Percentiles rank a stretch among this genome's conserved stretches.
phyloP scores from a whole-genome alignment of 2,113 vertebrate species.

The Hipposideros armiger region DNA sequence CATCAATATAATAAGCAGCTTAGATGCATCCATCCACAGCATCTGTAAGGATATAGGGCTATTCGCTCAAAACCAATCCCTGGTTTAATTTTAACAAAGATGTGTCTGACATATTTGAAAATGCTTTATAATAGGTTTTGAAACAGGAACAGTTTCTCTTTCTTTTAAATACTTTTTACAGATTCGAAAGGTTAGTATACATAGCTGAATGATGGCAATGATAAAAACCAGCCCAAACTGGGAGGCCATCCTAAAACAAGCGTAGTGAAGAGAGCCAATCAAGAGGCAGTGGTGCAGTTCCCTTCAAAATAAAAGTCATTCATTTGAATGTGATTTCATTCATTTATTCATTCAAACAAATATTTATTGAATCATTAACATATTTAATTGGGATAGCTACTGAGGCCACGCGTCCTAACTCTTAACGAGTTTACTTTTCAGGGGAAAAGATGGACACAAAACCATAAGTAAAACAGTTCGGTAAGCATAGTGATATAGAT shows the following conservation, averaged over 20 bases:
- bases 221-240: constrained; percentile 84
- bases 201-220: constrained; percentile 81
- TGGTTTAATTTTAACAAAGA: constrained; percentile 95
- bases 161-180: constrained; percentile 88
- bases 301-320: constrained; percentile 79
- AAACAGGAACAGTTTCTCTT: constrained; percentile 88
- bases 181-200: constrained; percentile 86
- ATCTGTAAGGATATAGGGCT: constrained; percentile 93
- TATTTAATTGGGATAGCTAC: background rate
- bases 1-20: constrained; percentile 99
- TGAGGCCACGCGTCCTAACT: background rate
- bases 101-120: constrained; percentile 93
- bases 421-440: background rate
- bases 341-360: constrained; percentile 56
- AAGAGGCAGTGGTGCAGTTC: constrained; percentile 71
- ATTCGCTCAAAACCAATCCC: constrained; percentile 94
- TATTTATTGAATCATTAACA: constrained; percentile 8
- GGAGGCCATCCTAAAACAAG: constrained; percentile 80
- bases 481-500: background rate
- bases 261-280: constrained; percentile 64
- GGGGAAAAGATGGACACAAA: background rate
- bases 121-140: constrained; percentile 89
- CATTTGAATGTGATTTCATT: constrained; percentile 62
- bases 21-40: constrained; percentile 97
- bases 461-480: background rate